Conservation (phyloP, 2,113 vertebrate species). For the Phalacrocorax aristotelis region DNA sequence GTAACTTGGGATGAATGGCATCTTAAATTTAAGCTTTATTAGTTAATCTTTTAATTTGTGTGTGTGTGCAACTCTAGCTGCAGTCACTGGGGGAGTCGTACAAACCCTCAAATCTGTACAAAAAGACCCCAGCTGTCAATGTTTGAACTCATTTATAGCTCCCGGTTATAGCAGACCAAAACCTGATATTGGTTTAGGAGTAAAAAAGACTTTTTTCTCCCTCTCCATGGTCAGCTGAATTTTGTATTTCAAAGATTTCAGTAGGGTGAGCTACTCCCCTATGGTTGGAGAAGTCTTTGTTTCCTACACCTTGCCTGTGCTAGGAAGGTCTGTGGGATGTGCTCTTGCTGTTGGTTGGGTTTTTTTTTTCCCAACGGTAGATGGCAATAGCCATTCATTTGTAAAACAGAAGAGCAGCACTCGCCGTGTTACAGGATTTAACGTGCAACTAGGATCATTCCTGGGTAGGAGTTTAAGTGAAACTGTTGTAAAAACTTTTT, state of each 20-base stretch:
- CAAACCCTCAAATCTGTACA: accelerated
- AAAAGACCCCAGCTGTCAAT: not conserved
- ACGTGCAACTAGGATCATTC: not conserved
- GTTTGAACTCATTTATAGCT: not conserved
- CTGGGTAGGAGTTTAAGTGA: not conserved
- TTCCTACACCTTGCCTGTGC: not conserved
- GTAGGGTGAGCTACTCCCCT: not conserved
- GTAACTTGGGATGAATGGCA: accelerated
- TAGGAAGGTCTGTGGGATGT: not conserved
- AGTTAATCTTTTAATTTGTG: not conserved
- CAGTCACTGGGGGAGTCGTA: not conserved
- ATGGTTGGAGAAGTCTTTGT: not conserved
- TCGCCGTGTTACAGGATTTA: accelerated
- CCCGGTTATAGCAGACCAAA: not conserved
- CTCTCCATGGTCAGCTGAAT: not conserved
- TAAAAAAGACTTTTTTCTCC: not conserved
- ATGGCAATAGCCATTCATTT: constrained; percentile 73
- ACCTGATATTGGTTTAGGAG: not conserved
- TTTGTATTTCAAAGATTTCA: not conserved
- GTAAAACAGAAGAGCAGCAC: not conserved
- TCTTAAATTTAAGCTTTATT: not conserved
- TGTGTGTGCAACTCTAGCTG: not conserved
- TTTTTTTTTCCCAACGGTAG: constrained; percentile 68
- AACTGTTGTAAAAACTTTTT: not conserved
- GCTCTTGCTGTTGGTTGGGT: not conserved